These are phyloP conservation scores for Altica lythri DNA, from an alignment of 2,888 invertebrate genomes.

Conservation along the genomic window DNA sequence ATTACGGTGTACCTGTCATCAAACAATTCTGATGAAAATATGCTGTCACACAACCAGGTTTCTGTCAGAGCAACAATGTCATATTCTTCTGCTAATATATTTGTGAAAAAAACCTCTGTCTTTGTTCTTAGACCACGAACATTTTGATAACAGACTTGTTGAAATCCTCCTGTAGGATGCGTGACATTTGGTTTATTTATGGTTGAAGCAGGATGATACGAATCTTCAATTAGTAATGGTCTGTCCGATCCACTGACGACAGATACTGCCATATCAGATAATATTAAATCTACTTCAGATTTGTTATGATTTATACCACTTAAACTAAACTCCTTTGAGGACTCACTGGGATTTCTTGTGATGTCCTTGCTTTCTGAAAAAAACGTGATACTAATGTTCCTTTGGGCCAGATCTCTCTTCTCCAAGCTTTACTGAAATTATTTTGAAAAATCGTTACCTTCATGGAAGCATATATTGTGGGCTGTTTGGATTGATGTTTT, in stretches of 20 bases:
- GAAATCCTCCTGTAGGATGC: too few species aligned
- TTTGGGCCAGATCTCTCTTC: conserved; percentile 11
- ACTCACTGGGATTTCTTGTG: too few species aligned
- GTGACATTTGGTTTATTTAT: too few species aligned
- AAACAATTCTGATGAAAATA: conserved; percentile 4
- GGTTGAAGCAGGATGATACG: too few species aligned
- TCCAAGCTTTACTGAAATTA: conserved; percentile 9
- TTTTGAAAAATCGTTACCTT: conserved; percentile 14
- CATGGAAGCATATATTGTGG: conserved; percentile 7
- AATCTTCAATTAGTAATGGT: too few species aligned
- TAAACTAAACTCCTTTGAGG: too few species aligned
- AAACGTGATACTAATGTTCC: conserved; percentile 5
- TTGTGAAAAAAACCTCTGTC: not conserved
- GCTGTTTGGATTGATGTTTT: conserved; percentile 7
- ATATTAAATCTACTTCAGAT: too few species aligned
- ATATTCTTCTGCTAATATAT: not conserved
- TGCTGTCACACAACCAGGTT: conserved; percentile 6
- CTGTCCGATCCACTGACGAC: too few species aligned
- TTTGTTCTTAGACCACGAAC: conserved; percentile 2
- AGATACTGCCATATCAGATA: too few species aligned
- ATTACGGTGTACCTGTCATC: not conserved
- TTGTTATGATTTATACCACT: too few species aligned
- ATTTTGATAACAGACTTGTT: conserved; percentile 9
- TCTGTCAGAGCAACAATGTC: conserved; percentile 1
- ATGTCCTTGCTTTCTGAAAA: conserved; percentile 8